Percentiles rank a stretch among this genome's conserved stretches.
phyloP scores from a whole-genome alignment of 2,113 vertebrate species.

The Morphnarchus princeps region DNA sequence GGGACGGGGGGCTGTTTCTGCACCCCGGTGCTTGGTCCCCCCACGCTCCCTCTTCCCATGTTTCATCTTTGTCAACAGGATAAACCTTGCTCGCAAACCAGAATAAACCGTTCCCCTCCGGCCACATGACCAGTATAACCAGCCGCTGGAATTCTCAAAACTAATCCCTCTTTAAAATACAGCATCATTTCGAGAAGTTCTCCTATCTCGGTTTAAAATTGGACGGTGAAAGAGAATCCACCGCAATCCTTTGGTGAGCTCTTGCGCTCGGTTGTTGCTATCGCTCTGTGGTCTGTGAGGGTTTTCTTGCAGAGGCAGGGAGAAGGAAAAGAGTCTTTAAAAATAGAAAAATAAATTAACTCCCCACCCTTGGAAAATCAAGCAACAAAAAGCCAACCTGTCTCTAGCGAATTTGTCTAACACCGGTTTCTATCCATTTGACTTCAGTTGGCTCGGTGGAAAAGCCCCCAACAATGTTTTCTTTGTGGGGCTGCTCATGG shows the following conservation, averaged over 20 bases:
- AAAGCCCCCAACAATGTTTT: neutral
- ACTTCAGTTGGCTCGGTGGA: neutral
- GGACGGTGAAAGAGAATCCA: neutral
- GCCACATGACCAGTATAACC: neutral
- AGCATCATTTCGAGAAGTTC: neutral
- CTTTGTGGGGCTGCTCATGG: neutral
- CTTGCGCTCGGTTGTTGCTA: neutral
- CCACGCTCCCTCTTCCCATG: neutral
- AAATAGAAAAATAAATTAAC: neutral
- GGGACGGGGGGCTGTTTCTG: neutral
- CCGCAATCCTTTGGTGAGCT: neutral
- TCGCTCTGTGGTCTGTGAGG: neutral
- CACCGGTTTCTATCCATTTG: neutral
- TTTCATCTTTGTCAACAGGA: neutral
- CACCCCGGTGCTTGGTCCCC: neutral
- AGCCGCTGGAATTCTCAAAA: neutral
- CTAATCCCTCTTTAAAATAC: neutral
- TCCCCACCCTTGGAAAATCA: neutral
- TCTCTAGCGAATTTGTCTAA: neutral
- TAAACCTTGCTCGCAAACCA: neutral
- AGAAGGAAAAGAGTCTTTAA: neutral
- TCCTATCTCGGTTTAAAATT: neutral
- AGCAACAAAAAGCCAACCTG: neutral
- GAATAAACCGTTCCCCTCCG: neutral
- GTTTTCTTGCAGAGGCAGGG: neutral